phyloP scores from a whole-genome alignment of 2,113 vertebrate genomes.

The Rhodinocichla rosea region DNA sequence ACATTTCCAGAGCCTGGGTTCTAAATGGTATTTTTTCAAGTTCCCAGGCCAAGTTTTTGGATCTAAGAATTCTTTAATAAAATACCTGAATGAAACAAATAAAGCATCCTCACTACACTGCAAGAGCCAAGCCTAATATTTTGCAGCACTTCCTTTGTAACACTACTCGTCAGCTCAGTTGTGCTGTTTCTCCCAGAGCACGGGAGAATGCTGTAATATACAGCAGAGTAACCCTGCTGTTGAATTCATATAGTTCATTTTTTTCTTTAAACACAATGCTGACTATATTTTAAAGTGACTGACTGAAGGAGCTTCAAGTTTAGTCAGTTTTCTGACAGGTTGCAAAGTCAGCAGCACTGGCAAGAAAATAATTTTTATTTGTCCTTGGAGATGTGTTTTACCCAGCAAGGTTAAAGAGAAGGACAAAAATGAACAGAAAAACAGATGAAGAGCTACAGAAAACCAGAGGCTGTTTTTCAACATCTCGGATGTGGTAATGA shows the following conservation, averaged over 20 bases:
- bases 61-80: background rate
- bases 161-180: background rate
- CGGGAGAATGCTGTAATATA: background rate
- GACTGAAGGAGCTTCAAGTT: constrained; percentile 49
- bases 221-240: background rate
- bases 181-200: background rate
- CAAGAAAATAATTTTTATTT: constrained; percentile 66
- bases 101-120: background rate
- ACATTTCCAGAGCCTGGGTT: background rate
- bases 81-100: background rate
- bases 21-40: background rate
- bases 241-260: background rate
- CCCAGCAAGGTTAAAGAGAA: constrained; percentile 67
- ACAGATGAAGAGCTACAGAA: constrained; percentile 44
- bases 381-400: constrained; percentile 69
- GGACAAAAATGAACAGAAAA: constrained; percentile 60
- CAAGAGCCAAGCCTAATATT: background rate
- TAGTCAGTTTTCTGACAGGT: constrained; percentile 58
- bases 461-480: background rate
- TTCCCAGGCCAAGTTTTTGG: background rate
- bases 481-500: background rate
- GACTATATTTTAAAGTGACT: constrained; percentile 58
- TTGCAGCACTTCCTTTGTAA: background rate
- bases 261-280: background rate
- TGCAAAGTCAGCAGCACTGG: constrained; percentile 66